These are phyloP conservation scores for Pelmatolapia mariae DNA, from an alignment of 2,113 vertebrate species.

Conservation along the genomic window DNA sequence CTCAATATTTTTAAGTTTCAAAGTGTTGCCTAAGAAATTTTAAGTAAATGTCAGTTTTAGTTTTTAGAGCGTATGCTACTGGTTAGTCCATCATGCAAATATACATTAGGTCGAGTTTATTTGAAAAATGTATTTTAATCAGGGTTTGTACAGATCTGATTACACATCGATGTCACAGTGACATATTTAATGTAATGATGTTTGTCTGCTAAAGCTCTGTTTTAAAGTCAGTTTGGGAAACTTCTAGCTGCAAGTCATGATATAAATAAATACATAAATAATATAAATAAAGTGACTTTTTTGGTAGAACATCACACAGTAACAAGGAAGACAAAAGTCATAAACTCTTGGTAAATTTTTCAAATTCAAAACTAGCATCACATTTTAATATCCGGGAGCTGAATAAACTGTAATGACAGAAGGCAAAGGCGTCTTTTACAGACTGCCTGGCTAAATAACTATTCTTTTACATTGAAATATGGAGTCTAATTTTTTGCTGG, in stretches of 20 bases:
- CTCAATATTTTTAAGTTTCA: not conserved
- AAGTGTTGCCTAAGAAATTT: not conserved
- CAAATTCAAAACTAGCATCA: not conserved
- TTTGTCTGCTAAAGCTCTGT: not conserved
- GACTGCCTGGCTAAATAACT: not conserved
- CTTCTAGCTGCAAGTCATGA: not conserved
- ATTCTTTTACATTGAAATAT: not conserved
- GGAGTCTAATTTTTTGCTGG: not conserved
- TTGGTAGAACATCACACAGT: accelerated
- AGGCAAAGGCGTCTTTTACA: not conserved
- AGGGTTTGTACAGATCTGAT: not conserved
- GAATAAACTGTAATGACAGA: not conserved
- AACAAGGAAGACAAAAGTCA: not conserved
- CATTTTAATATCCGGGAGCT: not conserved
- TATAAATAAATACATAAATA: not conserved
- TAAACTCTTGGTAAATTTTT: not conserved
- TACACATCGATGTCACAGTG: not conserved
- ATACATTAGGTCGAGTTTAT: not conserved
- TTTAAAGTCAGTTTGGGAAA: not conserved
- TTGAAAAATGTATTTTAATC: not conserved
- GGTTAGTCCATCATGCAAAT: not conserved
- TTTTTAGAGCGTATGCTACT: not conserved
- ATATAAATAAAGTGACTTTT: not conserved
- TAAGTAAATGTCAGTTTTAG: not conserved
- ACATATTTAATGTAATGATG: not conserved